Evolutionary conservation across 2,888 invertebrate species (phyloP).

Genomic region (Doris montereyensis): DNA sequence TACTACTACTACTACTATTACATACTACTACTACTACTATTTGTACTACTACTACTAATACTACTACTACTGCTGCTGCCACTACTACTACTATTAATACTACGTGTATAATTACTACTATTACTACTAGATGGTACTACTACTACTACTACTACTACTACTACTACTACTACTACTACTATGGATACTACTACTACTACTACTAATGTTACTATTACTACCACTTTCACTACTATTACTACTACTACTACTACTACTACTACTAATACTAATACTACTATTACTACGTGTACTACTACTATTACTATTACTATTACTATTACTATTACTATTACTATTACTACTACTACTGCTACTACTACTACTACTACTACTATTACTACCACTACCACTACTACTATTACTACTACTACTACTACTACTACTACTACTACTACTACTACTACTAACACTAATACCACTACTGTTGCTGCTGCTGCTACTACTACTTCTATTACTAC

Average conservation of each 20-base stretch:
- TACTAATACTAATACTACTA: not conserved
- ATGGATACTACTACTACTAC: not conserved
- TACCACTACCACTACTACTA: not conserved
- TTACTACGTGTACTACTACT: not conserved
- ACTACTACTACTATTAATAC: not conserved
- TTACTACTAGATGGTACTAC: not conserved
- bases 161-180: not conserved
- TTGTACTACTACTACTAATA: not conserved
- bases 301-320: not conserved
- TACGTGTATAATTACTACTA: not conserved
- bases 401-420: not conserved
- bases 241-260: not conserved
- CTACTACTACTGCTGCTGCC: not conserved
- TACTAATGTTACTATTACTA: not conserved
- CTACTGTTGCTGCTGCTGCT: not conserved
- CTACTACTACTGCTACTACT: not conserved
- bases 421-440: not conserved
- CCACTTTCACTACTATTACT: not conserved
- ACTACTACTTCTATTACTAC: not conserved
- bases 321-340: not conserved
- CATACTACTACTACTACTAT: not conserved
- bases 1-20: not conserved
- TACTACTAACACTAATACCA: not conserved
- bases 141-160: not conserved
- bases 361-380: not conserved